These are phyloP conservation scores for Agonopterix subpropinquella DNA, from an alignment of 2,888 invertebrate genomes.

Conservation along the genomic window DNA sequence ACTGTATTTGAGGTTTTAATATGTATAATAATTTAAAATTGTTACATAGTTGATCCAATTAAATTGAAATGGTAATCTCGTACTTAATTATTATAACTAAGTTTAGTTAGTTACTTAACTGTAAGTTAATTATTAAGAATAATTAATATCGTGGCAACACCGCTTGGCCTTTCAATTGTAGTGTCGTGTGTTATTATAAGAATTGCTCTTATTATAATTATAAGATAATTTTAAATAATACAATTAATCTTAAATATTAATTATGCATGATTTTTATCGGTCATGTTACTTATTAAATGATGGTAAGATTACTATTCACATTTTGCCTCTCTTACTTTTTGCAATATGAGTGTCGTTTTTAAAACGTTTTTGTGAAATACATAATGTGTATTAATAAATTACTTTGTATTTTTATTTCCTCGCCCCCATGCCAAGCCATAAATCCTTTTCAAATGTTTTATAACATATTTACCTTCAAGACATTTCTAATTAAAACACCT, in stretches of 20 bases:
- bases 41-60: constrained; percentile 20
- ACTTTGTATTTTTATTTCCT: constrained; percentile 25
- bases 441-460: not conserved
- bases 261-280: constrained; percentile 32
- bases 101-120: constrained; percentile 9
- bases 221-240: constrained; percentile 19
- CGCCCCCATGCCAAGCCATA: not conserved
- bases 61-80: constrained; percentile 43
- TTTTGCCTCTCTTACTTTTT: constrained; percentile 64
- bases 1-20: constrained; percentile 6
- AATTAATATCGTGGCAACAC: constrained; percentile 59
- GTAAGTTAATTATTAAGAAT: constrained; percentile 24
- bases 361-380: constrained; percentile 71
- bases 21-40: constrained; percentile 20
- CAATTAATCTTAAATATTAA: constrained; percentile 17
- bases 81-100: constrained; percentile 26
- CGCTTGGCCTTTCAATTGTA: constrained; percentile 73
- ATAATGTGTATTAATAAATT: constrained; percentile 60
- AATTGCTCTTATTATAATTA: constrained; percentile 20
- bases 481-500: too few species aligned
- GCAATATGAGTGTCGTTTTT: constrained; percentile 73
- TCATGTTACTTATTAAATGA: constrained; percentile 31
- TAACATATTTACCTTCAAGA: too few species aligned
- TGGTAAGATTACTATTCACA: constrained; percentile 54
- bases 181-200: constrained; percentile 52